A percentile compares a stretch with the other conserved stretches of the same genome.
Evolutionary conservation across 2,888 invertebrate species (phyloP).

Genomic region (Eudasyphora cyanicolor): DNA sequence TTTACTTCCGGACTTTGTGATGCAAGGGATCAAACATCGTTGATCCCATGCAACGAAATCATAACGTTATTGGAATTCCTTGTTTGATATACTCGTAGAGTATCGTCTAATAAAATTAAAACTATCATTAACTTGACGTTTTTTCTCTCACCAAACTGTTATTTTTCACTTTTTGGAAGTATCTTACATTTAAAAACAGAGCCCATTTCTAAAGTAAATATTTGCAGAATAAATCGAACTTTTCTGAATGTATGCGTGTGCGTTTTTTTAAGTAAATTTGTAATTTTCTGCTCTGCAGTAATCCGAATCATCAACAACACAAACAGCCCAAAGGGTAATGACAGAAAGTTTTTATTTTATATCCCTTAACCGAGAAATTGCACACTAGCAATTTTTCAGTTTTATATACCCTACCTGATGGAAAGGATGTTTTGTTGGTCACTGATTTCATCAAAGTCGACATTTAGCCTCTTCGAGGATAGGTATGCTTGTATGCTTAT

Average conservation of each 20-base stretch:
- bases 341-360: neutral
- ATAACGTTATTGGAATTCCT: no score
- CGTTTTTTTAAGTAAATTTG: neutral
- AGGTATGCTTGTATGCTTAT: no score
- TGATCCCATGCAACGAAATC: no score
- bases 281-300: slow-evolving; percentile 5
- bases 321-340: slow-evolving; percentile 13
- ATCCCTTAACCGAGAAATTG: neutral
- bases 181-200: neutral
- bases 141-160: no score
- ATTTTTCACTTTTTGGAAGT: no score
- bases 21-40: no score
- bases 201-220: neutral
- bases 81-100: no score
- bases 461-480: no score
- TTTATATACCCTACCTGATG: neutral
- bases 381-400: neutral
- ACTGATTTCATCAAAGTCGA: no score
- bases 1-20: no score
- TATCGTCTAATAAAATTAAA: no score
- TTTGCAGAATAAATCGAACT: neutral
- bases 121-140: no score
- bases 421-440: neutral
- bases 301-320: slow-evolving; percentile 1
- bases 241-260: neutral